Evolutionary conservation across 2,113 vertebrate species (phyloP), one percentile per base, ranked within the genome.

Genomic region (Echinops telfairi): DNA sequence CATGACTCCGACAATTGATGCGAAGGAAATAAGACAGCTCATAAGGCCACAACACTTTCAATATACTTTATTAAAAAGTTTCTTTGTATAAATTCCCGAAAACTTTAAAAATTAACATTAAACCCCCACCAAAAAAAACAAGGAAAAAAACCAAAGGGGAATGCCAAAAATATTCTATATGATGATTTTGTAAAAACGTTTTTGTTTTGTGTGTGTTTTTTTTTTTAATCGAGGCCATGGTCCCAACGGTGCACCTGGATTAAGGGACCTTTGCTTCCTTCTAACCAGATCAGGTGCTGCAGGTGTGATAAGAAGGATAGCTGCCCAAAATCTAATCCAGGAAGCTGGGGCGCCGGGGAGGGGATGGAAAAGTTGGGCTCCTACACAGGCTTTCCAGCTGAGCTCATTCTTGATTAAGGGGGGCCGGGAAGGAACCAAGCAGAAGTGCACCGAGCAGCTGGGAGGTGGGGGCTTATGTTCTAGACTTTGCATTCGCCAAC

Each of bases 1-100:
- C 25, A 10, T 22, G 78, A 22, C 38, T 62, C 58, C 36, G 29
- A 89, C 4, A 19, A 23, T 4, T 29, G 0, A 1, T 1, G n/a
- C 16, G 27, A 3, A 0, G 4, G 60, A 83, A 79, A 92, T 70
- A 89, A 90, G 71, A 6, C 25, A 22, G 15, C 0, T 84, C 80
- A 0, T 0, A 80, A 58, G 31, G 20, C 93, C 95, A 97, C 62
- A 89, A 97, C 97, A 98, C 70, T 97, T 98, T 98, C 97, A 94
- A 98, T 97, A 98, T 94, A 98, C 95, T 98, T 98, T 98, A 98
- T 98, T 98, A 97, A 98, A 98, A 98, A 98, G 97, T 98, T 98
- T 97, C 98, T 97, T 98, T 97, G 97, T 98, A 98, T 98, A 98
- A 98, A 98, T 97, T 98, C 98, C 97, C 97, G 97, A 96, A 97